These are phyloP conservation scores for Tinamus guttatus DNA, from an alignment of 2,113 vertebrate species.

Conservation along the genomic window DNA sequence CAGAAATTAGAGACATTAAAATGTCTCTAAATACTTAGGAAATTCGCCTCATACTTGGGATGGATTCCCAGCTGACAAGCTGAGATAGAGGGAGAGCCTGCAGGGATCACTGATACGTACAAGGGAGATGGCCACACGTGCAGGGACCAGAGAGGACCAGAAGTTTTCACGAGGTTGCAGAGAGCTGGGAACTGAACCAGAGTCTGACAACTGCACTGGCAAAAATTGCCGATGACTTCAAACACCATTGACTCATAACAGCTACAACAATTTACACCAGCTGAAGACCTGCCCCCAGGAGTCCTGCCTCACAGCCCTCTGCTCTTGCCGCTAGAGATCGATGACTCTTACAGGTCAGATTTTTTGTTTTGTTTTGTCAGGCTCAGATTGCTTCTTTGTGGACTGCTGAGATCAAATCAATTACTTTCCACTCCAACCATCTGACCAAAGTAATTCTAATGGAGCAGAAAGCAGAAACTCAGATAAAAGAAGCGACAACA, in stretches of 20 bases:
- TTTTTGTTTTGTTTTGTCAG: conserved; percentile 72
- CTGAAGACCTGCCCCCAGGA: conserved; percentile 57
- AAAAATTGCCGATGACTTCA: conserved; percentile 29
- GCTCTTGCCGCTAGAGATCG: conserved; percentile 52
- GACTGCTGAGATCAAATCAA: conserved; percentile 55
- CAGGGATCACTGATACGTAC: fast-evolving
- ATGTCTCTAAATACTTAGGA: neutral
- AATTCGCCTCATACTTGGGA: neutral
- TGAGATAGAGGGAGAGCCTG: neutral
- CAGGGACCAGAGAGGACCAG: neutral
- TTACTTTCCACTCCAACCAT: conserved; percentile 65
- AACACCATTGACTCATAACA: conserved; percentile 54
- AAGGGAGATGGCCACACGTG: fast-evolving
- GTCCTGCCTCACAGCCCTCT: conserved; percentile 42
- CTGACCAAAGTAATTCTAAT: conserved; percentile 71
- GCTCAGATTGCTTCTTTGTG: conserved; percentile 52
- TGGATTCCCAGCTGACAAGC: neutral
- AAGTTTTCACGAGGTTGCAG: neutral
- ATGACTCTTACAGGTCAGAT: conserved; percentile 72
- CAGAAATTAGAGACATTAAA: neutral
- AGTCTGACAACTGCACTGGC: neutral
- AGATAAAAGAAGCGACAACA: conserved; percentile 60
- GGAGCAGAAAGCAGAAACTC: conserved; percentile 68
- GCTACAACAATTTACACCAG: conserved; percentile 46
- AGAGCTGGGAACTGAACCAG: neutral